Evolutionary conservation across 2,797 vertebrate genomes (phyloP), one percentile per base, ranked within the genome.

Genomic region (Limosa lapponica): DNA sequence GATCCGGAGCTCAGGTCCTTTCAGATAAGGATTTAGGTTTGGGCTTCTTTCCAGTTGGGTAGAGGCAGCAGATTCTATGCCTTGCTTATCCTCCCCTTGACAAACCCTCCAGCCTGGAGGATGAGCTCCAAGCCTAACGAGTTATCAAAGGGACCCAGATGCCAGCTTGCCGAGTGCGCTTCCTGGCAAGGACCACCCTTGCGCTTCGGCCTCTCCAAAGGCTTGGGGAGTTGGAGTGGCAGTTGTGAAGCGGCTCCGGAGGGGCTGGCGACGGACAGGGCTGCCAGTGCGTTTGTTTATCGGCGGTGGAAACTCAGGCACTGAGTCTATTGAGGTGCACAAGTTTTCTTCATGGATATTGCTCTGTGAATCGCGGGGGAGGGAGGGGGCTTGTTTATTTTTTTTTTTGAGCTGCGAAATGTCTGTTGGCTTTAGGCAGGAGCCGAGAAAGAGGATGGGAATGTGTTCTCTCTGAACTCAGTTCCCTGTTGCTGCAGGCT

Each of bases 21-120:
- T 10, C 91, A 67, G 77, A 94, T 34, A 41, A 92, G 93, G 77
- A 70, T 95, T 96, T 86, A 6, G 8, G 23, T 59, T 77, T 84
- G 62, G 85, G 93, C 95, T 94, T 32, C 41, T 46, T 70, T 97
- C 95, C 95, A 95, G 80, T 2, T 83, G 77, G 46, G 70, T 28
- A 3, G 64, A 48, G 65, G 62, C 89, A 84, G 41, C 20, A 20
- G 51, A 84, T 82, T 82, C 62, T 44, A 3, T 16, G 39, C 46
- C 1, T 69, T 19, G 72, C 82, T 96, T 48, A 87, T 82, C 87
- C 91, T 88, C 54, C 80, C 51, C 82, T 66, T 2, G 30, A n/a
- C 18, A 9, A 62, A 46, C 49, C 48, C 84, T 95, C 82, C 91
- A 57, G 91, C 91, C 72, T 8, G 0, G 16, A 75, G 91, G 94